phyloP scores from a whole-genome alignment of 53 echinoderm and acorn worm species.

The Echinarachnius parma region DNA sequence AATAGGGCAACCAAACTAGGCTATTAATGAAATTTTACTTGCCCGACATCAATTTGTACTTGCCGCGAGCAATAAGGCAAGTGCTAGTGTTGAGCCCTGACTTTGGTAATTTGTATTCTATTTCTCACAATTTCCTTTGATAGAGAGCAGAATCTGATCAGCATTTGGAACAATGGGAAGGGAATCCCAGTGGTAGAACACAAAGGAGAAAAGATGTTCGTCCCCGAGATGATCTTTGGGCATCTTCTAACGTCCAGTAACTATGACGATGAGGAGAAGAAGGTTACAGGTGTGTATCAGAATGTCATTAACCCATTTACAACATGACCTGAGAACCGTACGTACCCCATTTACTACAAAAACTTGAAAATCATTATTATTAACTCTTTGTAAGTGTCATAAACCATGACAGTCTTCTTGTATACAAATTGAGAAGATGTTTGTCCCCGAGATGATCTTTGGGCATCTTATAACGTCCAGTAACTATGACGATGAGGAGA shows the following conservation, averaged over 20 bases:
- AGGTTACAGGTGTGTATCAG: slow-evolving; percentile 75
- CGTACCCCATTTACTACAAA: no score
- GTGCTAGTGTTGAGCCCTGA: no score
- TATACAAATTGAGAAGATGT: slow-evolving; percentile 98
- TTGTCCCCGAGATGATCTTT: slow-evolving; percentile 94
- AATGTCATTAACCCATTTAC: not conserved
- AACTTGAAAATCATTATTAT: no score
- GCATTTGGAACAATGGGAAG: slow-evolving; percentile 96
- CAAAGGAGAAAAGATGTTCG: slow-evolving; percentile 88
- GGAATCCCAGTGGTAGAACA: slow-evolving; percentile 91
- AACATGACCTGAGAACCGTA: no score
- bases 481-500: slow-evolving; percentile 91
- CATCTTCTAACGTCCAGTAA: slow-evolving; percentile 96
- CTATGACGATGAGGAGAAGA: slow-evolving; percentile 88
- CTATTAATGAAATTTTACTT: no score
- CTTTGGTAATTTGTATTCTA: no score
- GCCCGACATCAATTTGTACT: no score
- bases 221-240: slow-evolving; percentile 96
- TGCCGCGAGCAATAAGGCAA: no score
- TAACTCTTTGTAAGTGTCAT: no score
- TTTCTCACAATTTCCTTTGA: no score
- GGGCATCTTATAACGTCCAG: slow-evolving; percentile 94
- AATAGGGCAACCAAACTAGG: no score
- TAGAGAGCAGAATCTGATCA: slow-evolving; percentile 89
- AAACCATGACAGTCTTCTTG: no score